phyloP scores from a whole-genome alignment of 2,888 invertebrate species.

The Eucera pruinosa region DNA sequence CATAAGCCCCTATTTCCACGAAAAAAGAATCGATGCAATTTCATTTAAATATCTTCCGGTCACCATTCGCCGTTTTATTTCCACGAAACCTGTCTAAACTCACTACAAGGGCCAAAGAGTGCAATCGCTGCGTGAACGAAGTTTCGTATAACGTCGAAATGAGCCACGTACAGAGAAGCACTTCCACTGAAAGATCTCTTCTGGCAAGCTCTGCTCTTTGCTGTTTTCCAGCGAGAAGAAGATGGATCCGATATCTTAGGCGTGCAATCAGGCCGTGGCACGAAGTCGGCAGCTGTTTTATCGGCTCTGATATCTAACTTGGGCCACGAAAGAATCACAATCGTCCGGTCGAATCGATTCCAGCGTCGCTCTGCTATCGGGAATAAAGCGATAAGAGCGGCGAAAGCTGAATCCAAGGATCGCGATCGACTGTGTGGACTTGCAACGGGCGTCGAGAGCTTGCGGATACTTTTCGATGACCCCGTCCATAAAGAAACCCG shows the following conservation, averaged over 20 bases:
- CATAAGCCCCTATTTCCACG: background rate
- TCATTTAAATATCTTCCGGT: background rate
- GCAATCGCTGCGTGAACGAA: conserved; percentile 11
- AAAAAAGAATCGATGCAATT: background rate
- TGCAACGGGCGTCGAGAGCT: conserved; percentile 28
- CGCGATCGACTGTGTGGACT: conserved; percentile 38
- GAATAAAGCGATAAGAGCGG: conserved; percentile 62
- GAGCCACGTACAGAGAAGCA: conserved; percentile 22
- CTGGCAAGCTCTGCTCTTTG: conserved; percentile 30
- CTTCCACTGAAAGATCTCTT: background rate
- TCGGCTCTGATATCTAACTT: conserved; percentile 61
- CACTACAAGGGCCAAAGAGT: background rate
- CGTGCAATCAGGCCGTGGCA: conserved; percentile 64
- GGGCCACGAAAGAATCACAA: conserved; percentile 63
- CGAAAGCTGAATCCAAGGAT: conserved; percentile 41
- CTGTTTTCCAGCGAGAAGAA: conserved; percentile 30
- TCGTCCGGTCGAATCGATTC: conserved; percentile 61
- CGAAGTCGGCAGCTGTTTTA: conserved; percentile 66
- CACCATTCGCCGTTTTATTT: background rate
- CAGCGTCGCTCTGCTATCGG: conserved; percentile 41
- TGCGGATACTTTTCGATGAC: conserved; percentile 36
- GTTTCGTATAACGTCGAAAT: conserved; percentile 7
- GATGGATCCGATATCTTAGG: conserved; percentile 66
- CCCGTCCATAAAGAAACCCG: conserved; percentile 24
- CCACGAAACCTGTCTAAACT: background rate